Conservation (phyloP, 1,140 invertebrate genomes). For the Druon quercuslanigerum region DNA sequence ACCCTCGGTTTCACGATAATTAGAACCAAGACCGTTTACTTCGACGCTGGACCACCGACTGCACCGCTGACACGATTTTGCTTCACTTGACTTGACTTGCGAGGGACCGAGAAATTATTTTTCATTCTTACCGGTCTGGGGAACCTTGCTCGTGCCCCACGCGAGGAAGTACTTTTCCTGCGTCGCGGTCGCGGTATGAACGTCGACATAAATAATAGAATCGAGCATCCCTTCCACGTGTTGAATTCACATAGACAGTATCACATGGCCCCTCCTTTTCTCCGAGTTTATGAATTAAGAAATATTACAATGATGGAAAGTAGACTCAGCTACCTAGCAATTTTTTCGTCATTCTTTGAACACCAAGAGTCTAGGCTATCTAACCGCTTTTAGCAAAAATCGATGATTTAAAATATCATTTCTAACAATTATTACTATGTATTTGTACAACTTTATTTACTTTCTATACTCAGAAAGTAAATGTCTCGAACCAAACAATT, state of each 20-base stretch:
- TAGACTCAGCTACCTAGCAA: no score
- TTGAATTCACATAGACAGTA: conserved; percentile 35
- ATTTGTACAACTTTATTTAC: no score
- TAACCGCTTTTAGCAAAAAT: no score
- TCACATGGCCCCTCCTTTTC: not conserved
- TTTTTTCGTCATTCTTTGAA: no score
- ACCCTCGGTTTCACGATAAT: not conserved
- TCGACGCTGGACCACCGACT: conserved; percentile 55
- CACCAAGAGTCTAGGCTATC: no score
- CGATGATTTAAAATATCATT: no score
- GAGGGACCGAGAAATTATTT: conserved; percentile 53
- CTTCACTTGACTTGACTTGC: conserved; percentile 44
- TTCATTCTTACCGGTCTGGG: conserved; percentile 57
- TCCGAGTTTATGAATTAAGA: no score
- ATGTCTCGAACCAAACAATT: no score
- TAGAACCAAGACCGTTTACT: conserved; percentile 45
- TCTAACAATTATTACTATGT: no score
- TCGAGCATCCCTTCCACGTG: conserved; percentile 56
- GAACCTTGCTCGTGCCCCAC: conserved; percentile 54
- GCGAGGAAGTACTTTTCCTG: conserved; percentile 51
- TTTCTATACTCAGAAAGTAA: no score
- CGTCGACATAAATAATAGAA: conserved; percentile 51
- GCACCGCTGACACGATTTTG: conserved; percentile 52
- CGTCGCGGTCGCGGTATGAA: conserved; percentile 42
- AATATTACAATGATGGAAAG: no score